These are phyloP conservation scores for Chaenogobius annularis DNA, from an alignment of 2,113 vertebrate species.

Conservation along the genomic window DNA sequence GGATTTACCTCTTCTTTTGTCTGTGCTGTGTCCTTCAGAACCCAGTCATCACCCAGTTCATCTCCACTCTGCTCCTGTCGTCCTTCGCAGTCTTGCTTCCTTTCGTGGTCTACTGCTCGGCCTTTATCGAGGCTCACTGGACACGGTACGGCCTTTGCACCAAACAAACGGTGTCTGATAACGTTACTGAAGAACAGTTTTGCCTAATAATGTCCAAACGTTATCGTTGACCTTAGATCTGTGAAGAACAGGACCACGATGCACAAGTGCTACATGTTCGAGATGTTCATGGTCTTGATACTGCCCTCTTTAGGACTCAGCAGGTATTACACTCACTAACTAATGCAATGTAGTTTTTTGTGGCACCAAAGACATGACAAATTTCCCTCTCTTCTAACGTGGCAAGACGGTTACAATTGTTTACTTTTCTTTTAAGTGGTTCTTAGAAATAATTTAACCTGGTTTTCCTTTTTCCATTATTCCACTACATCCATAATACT, in stretches of 20 bases:
- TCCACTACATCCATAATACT: background rate
- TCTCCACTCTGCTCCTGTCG: constrained; percentile 95
- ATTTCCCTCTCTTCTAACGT: background rate
- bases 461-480: background rate
- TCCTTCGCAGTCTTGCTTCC: constrained; percentile 94
- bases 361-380: background rate
- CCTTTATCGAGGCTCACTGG: constrained; percentile 97
- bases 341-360: background rate
- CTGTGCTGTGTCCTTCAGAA: constrained; percentile 79
- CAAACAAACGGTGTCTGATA: constrained; percentile 1
- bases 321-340: constrained; percentile 78
- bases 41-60: constrained; percentile 97
- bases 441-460: background rate
- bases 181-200: background rate
- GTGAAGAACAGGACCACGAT: constrained; percentile 97
- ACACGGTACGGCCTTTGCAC: constrained; percentile 81
- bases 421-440: background rate
- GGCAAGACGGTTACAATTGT: too few species aligned
- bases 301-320: constrained; percentile 93
- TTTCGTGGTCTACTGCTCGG: constrained; percentile 97
- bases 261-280: constrained; percentile 99
- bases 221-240: constrained; percentile 75
- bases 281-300: constrained; percentile 97
- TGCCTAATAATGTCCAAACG: constrained; percentile 7
- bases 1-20: background rate